phyloP scores from a whole-genome alignment of 2,797 vertebrate genomes.

The Borostomias antarcticus region DNA sequence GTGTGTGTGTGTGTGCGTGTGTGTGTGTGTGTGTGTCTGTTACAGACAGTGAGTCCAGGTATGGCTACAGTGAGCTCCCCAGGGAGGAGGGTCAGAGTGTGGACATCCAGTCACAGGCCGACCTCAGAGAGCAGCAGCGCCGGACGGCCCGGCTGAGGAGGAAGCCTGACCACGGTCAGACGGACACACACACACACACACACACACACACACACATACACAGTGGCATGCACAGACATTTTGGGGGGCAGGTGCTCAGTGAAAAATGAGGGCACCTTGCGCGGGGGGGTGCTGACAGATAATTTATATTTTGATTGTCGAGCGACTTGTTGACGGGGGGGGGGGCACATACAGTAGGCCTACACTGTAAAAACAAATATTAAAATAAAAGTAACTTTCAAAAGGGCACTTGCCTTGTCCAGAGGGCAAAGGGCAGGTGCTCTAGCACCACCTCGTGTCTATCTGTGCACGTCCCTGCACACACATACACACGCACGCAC shows the following conservation, averaged over 20 bases:
- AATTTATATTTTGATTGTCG: background rate
- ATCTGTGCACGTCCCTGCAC: no score
- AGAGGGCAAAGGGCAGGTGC: no score
- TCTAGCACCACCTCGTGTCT: no score
- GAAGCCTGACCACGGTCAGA: conserved; percentile 64
- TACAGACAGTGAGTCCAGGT: conserved; percentile 77
- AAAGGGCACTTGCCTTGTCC: no score
- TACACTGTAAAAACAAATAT: background rate
- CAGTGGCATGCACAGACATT: background rate
- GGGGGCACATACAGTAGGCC: no score
- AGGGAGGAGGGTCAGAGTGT: conserved; percentile 66
- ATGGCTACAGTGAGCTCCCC: conserved; percentile 35
- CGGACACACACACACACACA: background rate
- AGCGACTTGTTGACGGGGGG: no score
- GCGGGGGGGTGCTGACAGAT: no score
- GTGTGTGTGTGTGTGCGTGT: no score
- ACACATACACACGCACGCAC: background rate
- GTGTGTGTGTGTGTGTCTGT: conserved; percentile 23
- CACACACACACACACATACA: background rate
- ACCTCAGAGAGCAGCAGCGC: conserved; percentile 77
- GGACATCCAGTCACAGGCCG: conserved; percentile 76
- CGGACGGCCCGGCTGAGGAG: conserved; percentile 75
- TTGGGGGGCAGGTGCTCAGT: no score
- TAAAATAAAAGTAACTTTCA: background rate
- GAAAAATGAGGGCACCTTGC: no score